phyloP scores from a whole-genome alignment of 2,888 invertebrate species.

The Sylvicola fuscatus region DNA sequence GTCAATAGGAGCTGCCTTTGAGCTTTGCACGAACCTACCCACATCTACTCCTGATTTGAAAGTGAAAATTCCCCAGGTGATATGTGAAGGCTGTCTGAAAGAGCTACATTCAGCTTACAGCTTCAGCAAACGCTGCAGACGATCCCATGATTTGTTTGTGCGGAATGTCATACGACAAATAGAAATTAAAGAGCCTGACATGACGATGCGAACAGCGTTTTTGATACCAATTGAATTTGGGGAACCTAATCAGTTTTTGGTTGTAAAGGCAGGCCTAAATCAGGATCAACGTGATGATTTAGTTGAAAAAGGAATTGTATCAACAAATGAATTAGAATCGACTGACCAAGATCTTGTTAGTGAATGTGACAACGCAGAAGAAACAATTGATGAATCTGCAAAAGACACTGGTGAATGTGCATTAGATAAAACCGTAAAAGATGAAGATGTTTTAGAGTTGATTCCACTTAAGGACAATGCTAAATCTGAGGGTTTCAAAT shows the following conservation, averaged over 20 bases:
- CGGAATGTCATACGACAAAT: no score
- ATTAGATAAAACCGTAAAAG: neutral
- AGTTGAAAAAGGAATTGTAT: no score
- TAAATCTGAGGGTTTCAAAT: slow-evolving; percentile 2
- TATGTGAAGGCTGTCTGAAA: slow-evolving; percentile 10
- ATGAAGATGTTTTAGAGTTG: neutral
- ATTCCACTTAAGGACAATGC: no score
- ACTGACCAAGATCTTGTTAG: no score
- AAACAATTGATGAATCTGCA: neutral
- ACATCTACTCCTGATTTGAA: slow-evolving; percentile 8
- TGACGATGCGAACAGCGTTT: no score
- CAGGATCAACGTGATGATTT: no score
- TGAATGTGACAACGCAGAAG: neutral
- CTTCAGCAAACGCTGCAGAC: slow-evolving; percentile 2
- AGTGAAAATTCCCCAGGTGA: slow-evolving; percentile 10
- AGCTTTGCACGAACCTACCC: slow-evolving; percentile 7
- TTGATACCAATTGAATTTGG: no score
- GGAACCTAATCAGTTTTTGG: no score
- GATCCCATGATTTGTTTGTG: neutral
- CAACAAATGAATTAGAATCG: no score
- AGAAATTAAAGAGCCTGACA: no score
- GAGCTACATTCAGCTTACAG: slow-evolving; percentile 7
- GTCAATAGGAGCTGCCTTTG: no score
- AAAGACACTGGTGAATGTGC: neutral
- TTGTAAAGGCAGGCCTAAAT: no score